Conservation (phyloP, 2,888 invertebrate species). For the Acanthosepion esculentum region DNA sequence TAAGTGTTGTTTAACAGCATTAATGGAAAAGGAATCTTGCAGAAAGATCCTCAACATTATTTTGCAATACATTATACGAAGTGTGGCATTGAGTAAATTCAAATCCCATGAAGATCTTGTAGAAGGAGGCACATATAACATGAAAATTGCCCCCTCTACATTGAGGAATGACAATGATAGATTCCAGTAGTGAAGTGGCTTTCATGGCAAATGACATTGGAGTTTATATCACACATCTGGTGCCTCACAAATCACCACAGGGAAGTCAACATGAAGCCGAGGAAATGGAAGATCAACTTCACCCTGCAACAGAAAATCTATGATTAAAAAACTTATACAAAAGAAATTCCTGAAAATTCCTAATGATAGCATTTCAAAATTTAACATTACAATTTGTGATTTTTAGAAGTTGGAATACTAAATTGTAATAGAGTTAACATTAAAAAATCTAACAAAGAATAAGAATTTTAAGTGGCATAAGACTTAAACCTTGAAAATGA, state of each 20-base stretch:
- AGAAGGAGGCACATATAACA: not conserved
- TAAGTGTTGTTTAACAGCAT: not conserved
- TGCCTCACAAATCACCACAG: constrained; percentile 74
- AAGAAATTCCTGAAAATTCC: not conserved
- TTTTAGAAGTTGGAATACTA: too few species aligned
- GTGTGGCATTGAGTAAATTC: not conserved
- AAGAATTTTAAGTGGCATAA: too few species aligned
- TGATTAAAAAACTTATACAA: not conserved
- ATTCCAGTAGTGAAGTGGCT: not conserved
- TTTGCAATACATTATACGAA: not conserved
- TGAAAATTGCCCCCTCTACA: not conserved
- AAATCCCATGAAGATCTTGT: not conserved
- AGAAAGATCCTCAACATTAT: not conserved
- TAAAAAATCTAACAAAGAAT: too few species aligned
- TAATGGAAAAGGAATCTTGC: not conserved
- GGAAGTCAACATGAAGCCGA: constrained; percentile 75
- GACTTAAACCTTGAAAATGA: too few species aligned
- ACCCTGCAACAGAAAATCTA: constrained; percentile 66
- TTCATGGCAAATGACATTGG: not conserved
- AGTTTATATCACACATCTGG: constrained; percentile 46
- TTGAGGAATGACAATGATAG: not conserved
- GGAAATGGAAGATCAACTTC: constrained; percentile 74
- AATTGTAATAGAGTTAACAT: too few species aligned
- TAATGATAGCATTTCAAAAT: not conserved
- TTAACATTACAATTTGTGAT: not conserved